Evolutionary conservation across 2,888 invertebrate genomes (phyloP).

Genomic region (Drosophila flavopinicola): DNA sequence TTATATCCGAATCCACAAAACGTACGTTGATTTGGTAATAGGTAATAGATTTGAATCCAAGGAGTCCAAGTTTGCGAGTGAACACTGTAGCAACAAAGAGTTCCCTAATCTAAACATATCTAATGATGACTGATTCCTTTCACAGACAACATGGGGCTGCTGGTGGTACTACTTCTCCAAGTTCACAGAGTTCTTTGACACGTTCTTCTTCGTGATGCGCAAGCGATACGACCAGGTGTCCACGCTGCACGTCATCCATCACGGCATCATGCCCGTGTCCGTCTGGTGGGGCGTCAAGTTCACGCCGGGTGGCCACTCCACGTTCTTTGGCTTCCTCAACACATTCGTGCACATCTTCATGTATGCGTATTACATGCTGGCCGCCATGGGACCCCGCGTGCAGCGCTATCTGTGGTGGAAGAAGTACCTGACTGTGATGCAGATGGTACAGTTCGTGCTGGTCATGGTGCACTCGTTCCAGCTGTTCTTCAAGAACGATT

Average conservation of each 20-base stretch:
- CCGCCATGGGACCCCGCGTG: constrained; percentile 94
- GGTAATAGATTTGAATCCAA: no score
- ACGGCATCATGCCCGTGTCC: constrained; percentile 97
- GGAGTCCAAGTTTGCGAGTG: no score
- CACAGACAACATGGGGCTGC: constrained; percentile 92
- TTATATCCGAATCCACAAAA: no score
- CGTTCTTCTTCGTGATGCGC: constrained; percentile 96
- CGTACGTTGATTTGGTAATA: no score
- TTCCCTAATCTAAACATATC: constrained; percentile 4
- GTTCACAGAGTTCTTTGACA: constrained; percentile 96
- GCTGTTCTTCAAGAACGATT: constrained; percentile 91
- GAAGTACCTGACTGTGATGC: constrained; percentile 94
- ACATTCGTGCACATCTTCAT: constrained; percentile 97
- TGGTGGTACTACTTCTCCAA: constrained; percentile 98
- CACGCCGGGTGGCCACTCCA: constrained; percentile 95
- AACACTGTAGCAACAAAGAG: no score
- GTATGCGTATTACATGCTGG: constrained; percentile 96
- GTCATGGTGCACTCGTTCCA: constrained; percentile 96
- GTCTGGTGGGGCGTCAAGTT: constrained; percentile 97
- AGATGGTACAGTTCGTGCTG: constrained; percentile 96
- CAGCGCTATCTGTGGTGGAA: constrained; percentile 98
- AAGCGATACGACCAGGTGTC: constrained; percentile 97
- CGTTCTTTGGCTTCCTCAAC: constrained; percentile 96
- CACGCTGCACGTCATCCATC: constrained; percentile 96
- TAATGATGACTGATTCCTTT: constrained; percentile 4